A percentile compares a stretch with the other conserved stretches of the same genome.
Evolutionary conservation across 2,797 vertebrate species (phyloP).

Genomic region (Helarctos malayanus): DNA sequence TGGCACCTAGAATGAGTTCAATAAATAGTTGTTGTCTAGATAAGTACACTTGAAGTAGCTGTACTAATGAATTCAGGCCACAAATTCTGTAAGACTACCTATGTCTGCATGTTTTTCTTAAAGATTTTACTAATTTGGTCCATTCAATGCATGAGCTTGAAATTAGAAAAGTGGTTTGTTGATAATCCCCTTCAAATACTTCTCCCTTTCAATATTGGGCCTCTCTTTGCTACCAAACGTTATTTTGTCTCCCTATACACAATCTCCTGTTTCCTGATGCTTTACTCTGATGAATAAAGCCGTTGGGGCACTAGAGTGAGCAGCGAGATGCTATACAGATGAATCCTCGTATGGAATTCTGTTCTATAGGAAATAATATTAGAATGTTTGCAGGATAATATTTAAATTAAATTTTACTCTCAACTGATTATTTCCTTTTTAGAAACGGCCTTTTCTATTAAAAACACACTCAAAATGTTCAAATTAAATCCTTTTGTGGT

Average conservation of each 20-base stretch:
- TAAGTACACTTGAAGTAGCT: background rate
- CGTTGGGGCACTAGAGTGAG: background rate
- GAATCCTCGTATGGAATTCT: slow-evolving; percentile 9
- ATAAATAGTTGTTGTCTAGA: background rate
- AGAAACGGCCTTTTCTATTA: slow-evolving; percentile 60
- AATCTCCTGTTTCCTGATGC: background rate
- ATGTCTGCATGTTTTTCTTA: background rate
- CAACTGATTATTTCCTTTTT: slow-evolving; percentile 52
- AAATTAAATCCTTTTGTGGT: slow-evolving; percentile 58
- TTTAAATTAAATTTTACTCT: slow-evolving; percentile 70
- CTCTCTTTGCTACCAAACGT: background rate
- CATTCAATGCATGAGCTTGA: background rate
- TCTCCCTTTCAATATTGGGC: background rate
- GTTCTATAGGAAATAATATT: slow-evolving; percentile 39
- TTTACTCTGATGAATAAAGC: slow-evolving; percentile 24
- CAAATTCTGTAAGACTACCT: background rate
- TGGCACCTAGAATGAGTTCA: background rate
- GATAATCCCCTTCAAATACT: background rate
- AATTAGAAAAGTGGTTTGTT: background rate
- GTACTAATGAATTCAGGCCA: background rate
- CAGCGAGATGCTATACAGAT: background rate
- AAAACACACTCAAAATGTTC: slow-evolving; percentile 53
- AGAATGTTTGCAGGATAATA: slow-evolving; percentile 33
- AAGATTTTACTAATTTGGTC: background rate
- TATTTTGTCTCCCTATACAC: background rate